Evolutionary conservation across 1,140 invertebrate genomes (phyloP).

Genomic region (Hycleus cichorii): DNA sequence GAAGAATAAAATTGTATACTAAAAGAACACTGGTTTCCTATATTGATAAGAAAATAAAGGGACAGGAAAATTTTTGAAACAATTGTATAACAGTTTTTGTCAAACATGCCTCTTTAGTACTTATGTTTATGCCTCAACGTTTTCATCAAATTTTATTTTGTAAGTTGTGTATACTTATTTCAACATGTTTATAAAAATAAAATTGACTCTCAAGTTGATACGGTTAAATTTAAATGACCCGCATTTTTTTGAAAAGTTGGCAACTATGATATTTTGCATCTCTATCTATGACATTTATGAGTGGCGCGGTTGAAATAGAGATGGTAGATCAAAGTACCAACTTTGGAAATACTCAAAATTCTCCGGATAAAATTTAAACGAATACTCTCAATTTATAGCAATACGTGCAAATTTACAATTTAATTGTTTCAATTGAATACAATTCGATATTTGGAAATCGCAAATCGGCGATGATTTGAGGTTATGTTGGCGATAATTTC

Average conservation of each 20-base stretch:
- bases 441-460: no score
- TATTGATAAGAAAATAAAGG: background rate
- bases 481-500: background rate
- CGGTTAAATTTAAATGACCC: background rate
- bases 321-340: no score
- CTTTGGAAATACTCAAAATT: no score
- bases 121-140: slow-evolving; percentile 18
- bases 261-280: no score
- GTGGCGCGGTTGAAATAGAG: no score
- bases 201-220: slow-evolving; percentile 20
- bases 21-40: background rate
- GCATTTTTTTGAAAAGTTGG: no score
- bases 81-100: slow-evolving; percentile 5
- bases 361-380: no score
- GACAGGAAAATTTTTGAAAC: background rate
- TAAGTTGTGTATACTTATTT: slow-evolving; percentile 20
- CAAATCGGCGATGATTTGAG: background rate
- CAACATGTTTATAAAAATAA: slow-evolving; percentile 20
- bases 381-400: no score
- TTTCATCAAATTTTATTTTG: slow-evolving; percentile 16
- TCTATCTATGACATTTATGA: no score
- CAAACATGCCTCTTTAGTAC: slow-evolving; percentile 18
- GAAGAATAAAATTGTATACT: background rate
- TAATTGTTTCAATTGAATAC: no score
- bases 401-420: no score